Evolutionary conservation across 2,888 invertebrate genomes (phyloP).

Genomic region (Brassicogethes aeneus): DNA sequence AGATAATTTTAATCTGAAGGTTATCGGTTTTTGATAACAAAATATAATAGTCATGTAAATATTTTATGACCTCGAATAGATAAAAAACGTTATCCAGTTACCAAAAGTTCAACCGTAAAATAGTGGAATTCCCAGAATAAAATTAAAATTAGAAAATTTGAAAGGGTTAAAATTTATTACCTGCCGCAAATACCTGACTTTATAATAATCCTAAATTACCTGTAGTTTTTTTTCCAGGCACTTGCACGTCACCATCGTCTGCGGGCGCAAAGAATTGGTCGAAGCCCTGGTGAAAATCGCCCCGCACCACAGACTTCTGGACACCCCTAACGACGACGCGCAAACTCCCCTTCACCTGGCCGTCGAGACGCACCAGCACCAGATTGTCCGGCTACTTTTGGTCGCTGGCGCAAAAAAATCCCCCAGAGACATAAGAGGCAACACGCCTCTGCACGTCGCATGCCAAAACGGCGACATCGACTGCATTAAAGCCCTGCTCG

Average conservation of each 20-base stretch:
- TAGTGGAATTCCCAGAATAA: too few species aligned
- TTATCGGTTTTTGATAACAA: too few species aligned
- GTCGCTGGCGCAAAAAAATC: conserved; percentile 65
- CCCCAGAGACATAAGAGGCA: conserved; percentile 65
- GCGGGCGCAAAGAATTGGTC: conserved; percentile 63
- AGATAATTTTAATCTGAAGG: too few species aligned
- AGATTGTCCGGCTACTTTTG: conserved; percentile 67
- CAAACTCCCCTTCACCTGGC: conserved; percentile 84
- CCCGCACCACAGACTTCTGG: conserved; percentile 66
- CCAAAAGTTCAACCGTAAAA: too few species aligned
- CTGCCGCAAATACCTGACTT: too few species aligned
- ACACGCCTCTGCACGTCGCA: conserved; percentile 82
- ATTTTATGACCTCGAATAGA: too few species aligned
- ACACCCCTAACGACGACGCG: conserved; percentile 70
- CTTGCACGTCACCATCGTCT: conserved; percentile 77
- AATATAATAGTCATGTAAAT: too few species aligned
- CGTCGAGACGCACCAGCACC: conserved; percentile 65
- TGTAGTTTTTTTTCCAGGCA: conserved; percentile 50
- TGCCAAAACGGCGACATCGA: conserved; percentile 59
- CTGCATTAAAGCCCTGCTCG: conserved; percentile 65
- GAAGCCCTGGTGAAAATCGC: conserved; percentile 67
- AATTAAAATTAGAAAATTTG: conserved; percentile 2
- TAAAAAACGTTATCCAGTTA: too few species aligned
- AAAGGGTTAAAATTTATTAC: conserved; percentile 3
- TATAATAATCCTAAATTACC: conserved; percentile 3